These are phyloP conservation scores for Megaceryle maxima DNA, from an alignment of 2,113 vertebrate species.

Conservation along the genomic window DNA sequence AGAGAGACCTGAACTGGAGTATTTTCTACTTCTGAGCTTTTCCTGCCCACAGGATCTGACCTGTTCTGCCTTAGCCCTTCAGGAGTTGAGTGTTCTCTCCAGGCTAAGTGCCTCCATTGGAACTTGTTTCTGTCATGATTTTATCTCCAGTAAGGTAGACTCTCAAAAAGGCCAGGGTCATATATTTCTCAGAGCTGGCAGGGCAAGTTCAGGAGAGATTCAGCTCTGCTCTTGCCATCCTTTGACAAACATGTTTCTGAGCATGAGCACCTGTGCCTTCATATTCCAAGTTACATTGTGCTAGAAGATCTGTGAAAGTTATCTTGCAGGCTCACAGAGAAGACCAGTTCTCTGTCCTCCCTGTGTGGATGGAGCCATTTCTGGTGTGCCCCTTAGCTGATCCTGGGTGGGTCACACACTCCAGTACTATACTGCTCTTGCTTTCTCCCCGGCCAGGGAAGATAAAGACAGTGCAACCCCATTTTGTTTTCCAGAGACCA, in stretches of 20 bases:
- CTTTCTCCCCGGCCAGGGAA: not conserved
- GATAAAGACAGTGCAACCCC: too few relatives aligned
- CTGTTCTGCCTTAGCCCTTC: not conserved
- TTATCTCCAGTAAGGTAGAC: not conserved
- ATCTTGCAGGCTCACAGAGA: not conserved
- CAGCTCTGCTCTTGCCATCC: not conserved
- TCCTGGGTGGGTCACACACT: not conserved
- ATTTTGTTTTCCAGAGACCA: not conserved
- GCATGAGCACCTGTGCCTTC: rapidly evolving
- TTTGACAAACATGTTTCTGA: not conserved
- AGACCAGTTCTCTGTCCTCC: not conserved
- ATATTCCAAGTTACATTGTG: not conserved
- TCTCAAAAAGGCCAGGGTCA: not conserved
- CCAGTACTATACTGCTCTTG: not conserved
- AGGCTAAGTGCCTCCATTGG: rapidly evolving
- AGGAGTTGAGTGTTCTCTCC: not conserved
- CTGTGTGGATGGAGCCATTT: not conserved
- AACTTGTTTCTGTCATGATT: not conserved
- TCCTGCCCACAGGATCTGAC: not conserved
- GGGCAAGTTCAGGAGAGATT: not conserved
- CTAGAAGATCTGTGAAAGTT: not conserved
- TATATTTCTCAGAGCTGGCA: not conserved
- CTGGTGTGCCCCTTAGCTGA: not conserved
- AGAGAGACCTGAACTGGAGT: not conserved
- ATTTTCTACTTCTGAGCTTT: not conserved